These are phyloP conservation scores for Proctacanthus coquilletti DNA, from an alignment of 1,140 invertebrate species.

Conservation along the genomic window DNA sequence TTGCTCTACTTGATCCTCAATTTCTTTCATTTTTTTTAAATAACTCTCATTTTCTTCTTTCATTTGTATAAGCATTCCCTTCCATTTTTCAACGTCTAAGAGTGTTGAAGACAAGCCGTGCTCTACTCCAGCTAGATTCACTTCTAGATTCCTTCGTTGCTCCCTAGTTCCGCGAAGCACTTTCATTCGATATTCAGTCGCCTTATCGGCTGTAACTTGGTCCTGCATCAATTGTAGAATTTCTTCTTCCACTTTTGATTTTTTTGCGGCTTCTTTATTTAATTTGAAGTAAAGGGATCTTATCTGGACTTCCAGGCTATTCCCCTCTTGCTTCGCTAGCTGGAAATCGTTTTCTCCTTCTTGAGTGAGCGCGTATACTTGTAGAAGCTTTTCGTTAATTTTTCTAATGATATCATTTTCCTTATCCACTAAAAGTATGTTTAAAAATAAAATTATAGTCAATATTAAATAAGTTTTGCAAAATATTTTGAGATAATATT, in stretches of 20 bases:
- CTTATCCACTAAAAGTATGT: conserved; percentile 19
- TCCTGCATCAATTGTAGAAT: conserved; percentile 47
- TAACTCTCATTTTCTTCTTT: conserved; percentile 13
- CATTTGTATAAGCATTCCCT: conserved; percentile 13
- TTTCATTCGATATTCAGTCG: conserved; percentile 34
- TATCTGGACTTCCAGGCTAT: conserved; percentile 15
- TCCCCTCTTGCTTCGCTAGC: conserved; percentile 27
- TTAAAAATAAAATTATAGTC: background rate
- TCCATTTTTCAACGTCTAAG: conserved; percentile 43
- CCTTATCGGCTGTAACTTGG: conserved; percentile 49
- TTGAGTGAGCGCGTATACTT: conserved; percentile 36
- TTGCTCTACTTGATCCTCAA: conserved; percentile 10
- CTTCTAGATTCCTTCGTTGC: conserved; percentile 34
- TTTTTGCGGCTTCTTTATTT: conserved; percentile 35
- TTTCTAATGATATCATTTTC: conserved; percentile 20
- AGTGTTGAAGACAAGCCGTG: conserved; percentile 42
- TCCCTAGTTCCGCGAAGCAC: conserved; percentile 32
- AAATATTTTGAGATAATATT: background rate
- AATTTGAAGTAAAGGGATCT: conserved; percentile 25
- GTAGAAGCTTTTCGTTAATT: conserved; percentile 35
- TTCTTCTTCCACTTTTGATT: conserved; percentile 42
- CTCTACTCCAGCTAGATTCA: conserved; percentile 42
- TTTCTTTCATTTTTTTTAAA: conserved; percentile 7
- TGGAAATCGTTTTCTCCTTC: conserved; percentile 42
- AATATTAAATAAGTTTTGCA: too few relatives aligned